Evolutionary conservation across 2,113 vertebrate genomes (phyloP).

Genomic region (Hemiprocne comata): DNA sequence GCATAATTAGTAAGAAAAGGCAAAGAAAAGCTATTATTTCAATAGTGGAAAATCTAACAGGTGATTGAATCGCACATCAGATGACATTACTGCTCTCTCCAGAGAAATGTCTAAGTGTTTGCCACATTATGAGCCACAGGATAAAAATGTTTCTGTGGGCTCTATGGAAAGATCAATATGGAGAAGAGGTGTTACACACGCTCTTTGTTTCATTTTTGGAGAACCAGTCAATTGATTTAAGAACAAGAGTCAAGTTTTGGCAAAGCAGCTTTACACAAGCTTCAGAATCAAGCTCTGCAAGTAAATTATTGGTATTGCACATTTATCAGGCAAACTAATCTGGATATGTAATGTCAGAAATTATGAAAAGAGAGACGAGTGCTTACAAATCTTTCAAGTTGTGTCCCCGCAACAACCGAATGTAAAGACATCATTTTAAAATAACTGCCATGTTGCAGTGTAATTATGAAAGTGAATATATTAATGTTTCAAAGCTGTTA

Average conservation of each 20-base stretch:
- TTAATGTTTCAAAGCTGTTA: conserved; percentile 24
- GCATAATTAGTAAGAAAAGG: conserved; percentile 52
- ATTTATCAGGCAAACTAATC: conserved; percentile 8
- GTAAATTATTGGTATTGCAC: background rate
- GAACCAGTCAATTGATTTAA: conserved; percentile 25
- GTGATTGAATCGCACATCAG: conserved; percentile 60
- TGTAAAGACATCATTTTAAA: conserved; percentile 13
- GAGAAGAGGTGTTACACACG: conserved; percentile 16
- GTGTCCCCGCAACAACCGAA: conserved; percentile 32
- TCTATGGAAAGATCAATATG: conserved; percentile 74
- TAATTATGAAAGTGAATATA: conserved; percentile 24
- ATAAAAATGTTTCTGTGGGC: conserved; percentile 72
- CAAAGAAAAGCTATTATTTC: conserved; percentile 57
- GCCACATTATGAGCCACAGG: conserved; percentile 64
- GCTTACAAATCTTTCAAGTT: conserved; percentile 45
- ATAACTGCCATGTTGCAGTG: background rate
- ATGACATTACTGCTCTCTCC: conserved; percentile 74
- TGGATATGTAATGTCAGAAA: conserved; percentile 25
- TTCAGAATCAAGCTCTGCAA: conserved; percentile 23
- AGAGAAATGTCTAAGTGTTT: conserved; percentile 67
- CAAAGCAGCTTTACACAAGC: conserved; percentile 11
- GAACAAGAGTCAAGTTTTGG: conserved; percentile 25
- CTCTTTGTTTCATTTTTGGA: conserved; percentile 47
- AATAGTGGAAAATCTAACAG: conserved; percentile 54
- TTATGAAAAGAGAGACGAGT: conserved; percentile 18